Evolutionary conservation across 2,888 invertebrate species (phyloP).

Genomic region (Macrosoma leucophasiata): DNA sequence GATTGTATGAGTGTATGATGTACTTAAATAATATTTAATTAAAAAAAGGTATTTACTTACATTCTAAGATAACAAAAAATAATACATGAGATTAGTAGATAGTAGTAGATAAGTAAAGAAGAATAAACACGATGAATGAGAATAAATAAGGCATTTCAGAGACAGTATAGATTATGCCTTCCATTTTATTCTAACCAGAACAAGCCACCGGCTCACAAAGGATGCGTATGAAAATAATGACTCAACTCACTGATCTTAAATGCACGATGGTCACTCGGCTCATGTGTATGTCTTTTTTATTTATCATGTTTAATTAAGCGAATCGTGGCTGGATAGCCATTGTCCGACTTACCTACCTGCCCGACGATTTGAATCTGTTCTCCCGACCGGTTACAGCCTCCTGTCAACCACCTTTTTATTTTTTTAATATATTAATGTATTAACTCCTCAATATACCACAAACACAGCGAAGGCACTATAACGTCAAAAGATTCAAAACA

Average conservation of each 20-base stretch:
- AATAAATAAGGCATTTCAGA: no score
- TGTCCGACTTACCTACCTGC: slow-evolving; percentile 67
- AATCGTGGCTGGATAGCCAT: slow-evolving; percentile 62
- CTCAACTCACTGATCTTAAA: slow-evolving; percentile 33
- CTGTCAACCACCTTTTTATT: slow-evolving; percentile 54
- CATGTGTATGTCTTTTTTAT: slow-evolving; percentile 48
- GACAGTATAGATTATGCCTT: no score
- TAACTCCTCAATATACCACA: slow-evolving; percentile 50
- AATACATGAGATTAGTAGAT: no score
- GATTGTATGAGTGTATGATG: no score
- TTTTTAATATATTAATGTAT: slow-evolving; percentile 45
- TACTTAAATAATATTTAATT: no score
- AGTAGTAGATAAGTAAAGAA: no score
- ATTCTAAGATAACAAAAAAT: no score
- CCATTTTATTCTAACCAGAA: no score
- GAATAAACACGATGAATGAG: no score
- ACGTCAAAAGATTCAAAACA: no score
- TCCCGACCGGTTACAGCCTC: slow-evolving; percentile 51
- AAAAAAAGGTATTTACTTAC: no score
- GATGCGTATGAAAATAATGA: slow-evolving; percentile 17
- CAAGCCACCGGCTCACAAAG: no score
- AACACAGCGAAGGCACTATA: slow-evolving; percentile 43
- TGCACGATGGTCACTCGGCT: slow-evolving; percentile 31
- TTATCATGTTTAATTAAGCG: slow-evolving; percentile 65
- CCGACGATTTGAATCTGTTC: slow-evolving; percentile 54